Base-by-base conservation (phyloP, 2,797 vertebrate genomes). In the Pseudochirops corinnae region DNA sequence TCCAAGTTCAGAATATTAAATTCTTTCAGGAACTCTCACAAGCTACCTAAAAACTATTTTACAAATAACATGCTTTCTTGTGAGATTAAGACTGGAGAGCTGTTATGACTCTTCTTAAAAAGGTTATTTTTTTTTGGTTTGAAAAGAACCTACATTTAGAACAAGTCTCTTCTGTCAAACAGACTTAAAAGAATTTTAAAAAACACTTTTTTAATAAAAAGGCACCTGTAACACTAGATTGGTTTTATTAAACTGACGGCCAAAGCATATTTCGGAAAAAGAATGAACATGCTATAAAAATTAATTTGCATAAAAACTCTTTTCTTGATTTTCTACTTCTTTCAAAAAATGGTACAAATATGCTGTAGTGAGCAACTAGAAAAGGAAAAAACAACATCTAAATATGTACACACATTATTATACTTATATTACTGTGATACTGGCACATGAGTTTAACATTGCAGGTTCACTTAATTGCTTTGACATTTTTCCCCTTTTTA, bases 51-150 rank as follows among this genome's bases (percentile, higher is more conserved):
- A 74, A 95, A 90, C 18, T 94, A 21, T 91, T 16, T 92, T 39
- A 95, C 33, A 95, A 94, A 93, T 92, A 39, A 93, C 28, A 53
- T 91, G 18, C 53, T 87, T 93, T 95, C 93, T 62, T 92, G 0
- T 87, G 94, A 95, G 92, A 2, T 33, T 96, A 50, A 67, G 55
- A 94, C 0, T 94, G 14, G 28, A 28, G 52, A 93, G 87, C 55
- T 92, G 92, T 46, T 91, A 93, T 26, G 82, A 95, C 95, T 46
- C 87, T 62, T 33, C 52, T 95, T 13, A 97, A 28, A 94, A 94
- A 91, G 18, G 96, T 10, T 53, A 62, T 31, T 91, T 14, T 16
- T 21, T 24, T 91, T 14, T 14, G 10, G 91, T 39, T 91, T 93
- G 21, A 92, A 56, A 87, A 95, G 28, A 93, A 3, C 4, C 2